These are phyloP conservation scores for Coluber constrictor DNA, from an alignment of 2,797 vertebrate species.

Conservation along the genomic window DNA sequence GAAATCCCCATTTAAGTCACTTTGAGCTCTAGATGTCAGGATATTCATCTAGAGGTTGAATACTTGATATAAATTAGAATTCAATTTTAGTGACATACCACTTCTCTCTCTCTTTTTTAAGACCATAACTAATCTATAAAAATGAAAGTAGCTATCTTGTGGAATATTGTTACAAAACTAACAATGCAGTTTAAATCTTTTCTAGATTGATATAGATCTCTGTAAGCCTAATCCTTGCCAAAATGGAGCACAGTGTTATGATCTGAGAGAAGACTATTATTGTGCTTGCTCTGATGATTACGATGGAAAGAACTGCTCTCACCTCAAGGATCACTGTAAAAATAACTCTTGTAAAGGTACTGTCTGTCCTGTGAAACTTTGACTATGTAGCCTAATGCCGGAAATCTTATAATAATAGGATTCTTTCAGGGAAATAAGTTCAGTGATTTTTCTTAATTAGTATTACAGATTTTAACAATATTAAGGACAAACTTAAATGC, in stretches of 20 bases:
- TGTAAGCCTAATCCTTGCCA: slow-evolving; percentile 88
- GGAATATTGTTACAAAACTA: slow-evolving; percentile 35
- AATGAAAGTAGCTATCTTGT: not conserved
- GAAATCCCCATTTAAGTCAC: not conserved
- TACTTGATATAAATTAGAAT: not conserved
- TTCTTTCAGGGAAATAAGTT: not conserved
- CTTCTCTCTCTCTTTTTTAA: not conserved
- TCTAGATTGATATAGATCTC: slow-evolving; percentile 80
- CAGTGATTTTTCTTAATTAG: not conserved
- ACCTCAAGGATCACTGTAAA: slow-evolving; percentile 89
- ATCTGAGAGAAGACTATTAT: slow-evolving; percentile 82
- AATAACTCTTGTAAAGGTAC: slow-evolving; percentile 87
- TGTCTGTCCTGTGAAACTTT: slow-evolving; percentile 8
- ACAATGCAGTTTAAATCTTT: slow-evolving; percentile 2
- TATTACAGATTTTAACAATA: not conserved
- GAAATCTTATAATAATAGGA: not conserved
- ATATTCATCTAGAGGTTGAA: not conserved
- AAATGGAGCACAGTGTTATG: slow-evolving; percentile 84
- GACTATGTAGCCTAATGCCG: not conserved
- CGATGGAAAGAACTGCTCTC: slow-evolving; percentile 88
- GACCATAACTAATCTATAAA: not conserved
- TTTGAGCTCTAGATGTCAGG: not conserved
- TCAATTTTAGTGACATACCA: not conserved
- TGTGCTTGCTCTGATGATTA: slow-evolving; percentile 87
- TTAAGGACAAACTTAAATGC: not conserved